Conservation (phyloP, 2,888 invertebrate genomes). For the Encarsia formosa region DNA sequence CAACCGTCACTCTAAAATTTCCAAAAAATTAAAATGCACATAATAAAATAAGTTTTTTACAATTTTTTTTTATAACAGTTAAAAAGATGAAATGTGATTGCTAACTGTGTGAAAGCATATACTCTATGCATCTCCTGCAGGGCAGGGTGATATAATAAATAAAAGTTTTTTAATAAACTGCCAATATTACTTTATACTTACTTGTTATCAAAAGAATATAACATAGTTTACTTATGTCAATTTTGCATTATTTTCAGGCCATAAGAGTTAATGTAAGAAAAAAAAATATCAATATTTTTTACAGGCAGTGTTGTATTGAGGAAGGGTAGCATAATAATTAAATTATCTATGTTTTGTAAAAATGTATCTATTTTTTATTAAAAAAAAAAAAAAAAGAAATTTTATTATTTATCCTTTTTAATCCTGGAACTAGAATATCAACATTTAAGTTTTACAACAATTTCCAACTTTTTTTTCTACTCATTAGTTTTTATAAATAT, state of each 20-base stretch:
- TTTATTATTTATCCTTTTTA: not conserved
- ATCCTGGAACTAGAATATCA: not conserved
- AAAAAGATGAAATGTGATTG: conserved; percentile 21
- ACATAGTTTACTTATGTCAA: conserved; percentile 28
- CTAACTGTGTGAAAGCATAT: conserved; percentile 19
- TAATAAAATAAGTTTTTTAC: conserved; percentile 24
- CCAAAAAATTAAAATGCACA: conserved; percentile 12
- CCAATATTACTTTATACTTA: conserved; percentile 28
- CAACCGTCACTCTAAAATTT: conserved; percentile 22
- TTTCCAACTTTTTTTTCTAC: not conserved
- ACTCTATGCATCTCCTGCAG: conserved; percentile 25
- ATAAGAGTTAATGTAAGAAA: conserved; percentile 20
- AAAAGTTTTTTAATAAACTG: conserved; percentile 18
- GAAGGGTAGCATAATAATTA: conserved; percentile 25
- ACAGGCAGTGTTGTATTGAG: conserved; percentile 26
- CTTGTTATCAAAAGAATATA: conserved; percentile 24
- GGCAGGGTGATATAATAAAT: conserved; percentile 26
- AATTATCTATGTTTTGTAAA: conserved; percentile 28
- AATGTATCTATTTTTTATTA: conserved; percentile 12
- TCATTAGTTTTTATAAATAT: not conserved
- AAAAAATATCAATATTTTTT: conserved; percentile 30
- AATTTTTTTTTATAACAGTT: conserved; percentile 18
- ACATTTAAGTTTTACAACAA: not conserved
- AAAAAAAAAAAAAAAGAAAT: not conserved
- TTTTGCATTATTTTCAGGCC: conserved; percentile 27